Conservation (phyloP, 1,140 invertebrate genomes). For the Sycophila sp. region DNA sequence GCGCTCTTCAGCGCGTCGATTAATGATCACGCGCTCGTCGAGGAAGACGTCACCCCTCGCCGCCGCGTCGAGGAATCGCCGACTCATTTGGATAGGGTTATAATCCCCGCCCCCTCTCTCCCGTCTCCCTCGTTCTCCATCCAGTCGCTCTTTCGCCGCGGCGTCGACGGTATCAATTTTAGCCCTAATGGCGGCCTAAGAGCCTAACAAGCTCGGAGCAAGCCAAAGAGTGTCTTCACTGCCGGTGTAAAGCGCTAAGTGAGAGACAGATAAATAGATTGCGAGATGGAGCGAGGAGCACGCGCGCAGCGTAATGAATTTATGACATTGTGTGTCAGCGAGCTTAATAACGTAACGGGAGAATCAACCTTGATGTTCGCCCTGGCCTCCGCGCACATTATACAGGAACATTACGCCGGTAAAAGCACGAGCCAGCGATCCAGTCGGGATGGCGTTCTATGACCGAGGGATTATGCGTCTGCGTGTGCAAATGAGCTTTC, state of each 20-base stretch:
- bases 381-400: not conserved
- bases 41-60: not conserved
- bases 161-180: constrained; percentile 59
- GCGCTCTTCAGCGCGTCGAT: not conserved
- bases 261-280: constrained; percentile 28
- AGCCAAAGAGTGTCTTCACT: not conserved
- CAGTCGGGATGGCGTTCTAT: no score
- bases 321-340: constrained; percentile 52
- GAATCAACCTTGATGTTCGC: constrained; percentile 45
- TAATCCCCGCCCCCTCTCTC: not conserved
- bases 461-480: not conserved
- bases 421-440: not conserved
- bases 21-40: not conserved
- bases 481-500: not conserved
- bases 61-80: not conserved
- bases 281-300: constrained; percentile 42
- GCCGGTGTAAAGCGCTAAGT: not conserved
- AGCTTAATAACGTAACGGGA: constrained; percentile 56
- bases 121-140: no score
- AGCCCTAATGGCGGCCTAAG: constrained; percentile 54
- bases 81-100: not conserved
- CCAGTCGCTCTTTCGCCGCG: not conserved
- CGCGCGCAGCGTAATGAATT: constrained; percentile 55
- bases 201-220: constrained; percentile 54
- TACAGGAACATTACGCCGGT: not conserved